Percentiles rank a stretch among this genome's conserved stretches.
These are phyloP conservation scores for Lineus longissimus DNA, from an alignment of 1,140 invertebrate genomes.

Conservation along the genomic window DNA sequence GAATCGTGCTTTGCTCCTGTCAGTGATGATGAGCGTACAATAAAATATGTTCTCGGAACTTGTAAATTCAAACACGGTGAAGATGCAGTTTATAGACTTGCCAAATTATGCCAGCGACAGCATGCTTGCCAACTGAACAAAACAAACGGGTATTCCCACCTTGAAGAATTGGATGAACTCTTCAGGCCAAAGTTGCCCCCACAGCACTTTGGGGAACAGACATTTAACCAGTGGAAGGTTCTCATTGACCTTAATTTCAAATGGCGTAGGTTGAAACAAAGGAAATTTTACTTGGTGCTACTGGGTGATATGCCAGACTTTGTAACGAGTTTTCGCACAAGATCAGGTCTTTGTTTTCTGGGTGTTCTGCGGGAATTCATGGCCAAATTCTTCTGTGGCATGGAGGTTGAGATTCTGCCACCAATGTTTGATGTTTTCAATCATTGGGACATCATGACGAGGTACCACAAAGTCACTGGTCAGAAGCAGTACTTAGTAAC, in stretches of 20 bases:
- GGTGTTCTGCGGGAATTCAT: constrained; percentile 29
- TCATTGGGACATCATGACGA: no score
- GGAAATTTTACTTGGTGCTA: constrained; percentile 34
- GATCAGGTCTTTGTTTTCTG: constrained; percentile 22
- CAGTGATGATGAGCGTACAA: no score
- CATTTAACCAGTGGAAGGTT: constrained; percentile 33
- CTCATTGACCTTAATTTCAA: constrained; percentile 21
- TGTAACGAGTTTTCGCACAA: constrained; percentile 25
- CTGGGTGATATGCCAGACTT: constrained; percentile 38
- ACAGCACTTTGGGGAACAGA: constrained; percentile 21
- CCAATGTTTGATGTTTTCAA: no score
- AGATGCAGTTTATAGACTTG: no score
- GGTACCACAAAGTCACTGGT: constrained; percentile 25
- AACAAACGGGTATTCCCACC: no score
- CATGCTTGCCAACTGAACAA: no score
- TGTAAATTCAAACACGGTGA: no score
- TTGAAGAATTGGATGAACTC: no score
- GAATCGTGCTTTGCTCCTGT: no score
- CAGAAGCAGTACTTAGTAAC: constrained; percentile 31
- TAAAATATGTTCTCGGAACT: no score
- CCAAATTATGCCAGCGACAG: no score
- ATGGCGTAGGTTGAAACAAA: constrained; percentile 24
- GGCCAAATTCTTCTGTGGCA: constrained; percentile 29
- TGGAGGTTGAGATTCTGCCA: constrained; percentile 23
- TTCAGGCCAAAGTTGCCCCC: no score